These are phyloP conservation scores for Deroplatys truncata DNA, from an alignment of 2,888 invertebrate species.

Conservation along the genomic window DNA sequence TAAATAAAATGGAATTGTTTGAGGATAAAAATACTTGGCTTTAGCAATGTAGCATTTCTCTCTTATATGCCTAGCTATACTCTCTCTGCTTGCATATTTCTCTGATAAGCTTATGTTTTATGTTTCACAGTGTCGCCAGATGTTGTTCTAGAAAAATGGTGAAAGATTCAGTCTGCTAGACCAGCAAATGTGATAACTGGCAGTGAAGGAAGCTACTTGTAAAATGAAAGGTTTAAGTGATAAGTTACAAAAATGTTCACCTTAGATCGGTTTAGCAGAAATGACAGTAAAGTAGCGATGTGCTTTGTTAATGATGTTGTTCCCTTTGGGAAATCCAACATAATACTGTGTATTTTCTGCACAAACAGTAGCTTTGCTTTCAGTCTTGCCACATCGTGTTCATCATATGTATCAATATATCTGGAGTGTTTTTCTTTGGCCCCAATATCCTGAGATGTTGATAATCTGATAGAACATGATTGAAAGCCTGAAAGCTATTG, in stretches of 20 bases:
- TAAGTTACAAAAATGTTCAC: background rate
- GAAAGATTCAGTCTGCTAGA: conserved; percentile 4
- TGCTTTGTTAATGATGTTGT: conserved; percentile 3
- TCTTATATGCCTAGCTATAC: background rate
- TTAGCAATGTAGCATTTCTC: background rate
- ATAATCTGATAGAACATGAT: background rate
- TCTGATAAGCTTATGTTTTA: background rate
- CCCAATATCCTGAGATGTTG: background rate
- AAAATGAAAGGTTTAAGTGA: background rate
- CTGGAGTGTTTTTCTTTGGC: background rate
- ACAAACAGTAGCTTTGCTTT: background rate
- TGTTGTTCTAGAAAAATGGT: conserved; percentile 14
- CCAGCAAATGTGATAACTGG: conserved; percentile 9
- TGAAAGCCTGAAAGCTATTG: background rate
- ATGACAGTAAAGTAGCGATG: background rate
- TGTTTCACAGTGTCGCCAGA: conserved; percentile 20
- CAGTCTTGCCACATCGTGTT: background rate
- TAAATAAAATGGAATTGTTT: background rate
- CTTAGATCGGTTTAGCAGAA: background rate
- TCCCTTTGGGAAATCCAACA: background rate
- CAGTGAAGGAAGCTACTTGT: conserved; percentile 5
- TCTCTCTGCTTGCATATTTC: background rate
- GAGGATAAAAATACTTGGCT: background rate
- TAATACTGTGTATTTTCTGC: background rate
- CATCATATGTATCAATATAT: background rate